Base-by-base conservation (phyloP, 2,797 vertebrate species). In the Alauda arvensis region DNA sequence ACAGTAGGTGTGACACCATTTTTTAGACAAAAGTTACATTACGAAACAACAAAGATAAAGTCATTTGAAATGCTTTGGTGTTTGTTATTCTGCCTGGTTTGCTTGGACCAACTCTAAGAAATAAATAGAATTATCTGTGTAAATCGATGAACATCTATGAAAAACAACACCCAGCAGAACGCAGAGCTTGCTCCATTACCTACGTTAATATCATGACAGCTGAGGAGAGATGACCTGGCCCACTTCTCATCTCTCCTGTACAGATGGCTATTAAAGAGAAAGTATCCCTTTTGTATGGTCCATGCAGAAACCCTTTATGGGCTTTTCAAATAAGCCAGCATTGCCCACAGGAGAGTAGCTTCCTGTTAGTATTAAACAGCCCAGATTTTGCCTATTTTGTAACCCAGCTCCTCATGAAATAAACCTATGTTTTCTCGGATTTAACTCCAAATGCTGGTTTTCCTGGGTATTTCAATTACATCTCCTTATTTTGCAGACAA, bases 191-290 rank as follows among this genome's bases (percentile, higher is more conserved):
- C 98, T 98, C 98, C 98, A 99, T 99, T 99, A 99, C 98, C 98
- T 99, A 99, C 98, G 98, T 98, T 99, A 99, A 99, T 99, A 98
- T 98, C 98, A 97, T 98, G 98, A 99, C 99, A 99, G 99, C 99
- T 99, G 99, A 99, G 98, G 97, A 97, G 97, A 98, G 98, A 98
- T 99, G 98, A 99, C 98, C 98, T 98, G 98, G 98, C 98, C 98
- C 98, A 98, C 97, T 98, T 97, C 98, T 98, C 98, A 97, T 98
- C 98, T 98, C 98, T 99, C 98, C 98, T 98, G 98, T 99, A 98
- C 99, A 99, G 98, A 99, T 99, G 98, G 99, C 98, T 98, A 99
- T 99, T 99, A 99, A 99, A 98, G 98, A 98, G 98, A 99, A 98
- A 98, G 98, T 98, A 98, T 98, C 98, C 98, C 98, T 97, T 98